Conservation (phyloP, 2,797 vertebrate species). For the Microchirus variegatus region DNA sequence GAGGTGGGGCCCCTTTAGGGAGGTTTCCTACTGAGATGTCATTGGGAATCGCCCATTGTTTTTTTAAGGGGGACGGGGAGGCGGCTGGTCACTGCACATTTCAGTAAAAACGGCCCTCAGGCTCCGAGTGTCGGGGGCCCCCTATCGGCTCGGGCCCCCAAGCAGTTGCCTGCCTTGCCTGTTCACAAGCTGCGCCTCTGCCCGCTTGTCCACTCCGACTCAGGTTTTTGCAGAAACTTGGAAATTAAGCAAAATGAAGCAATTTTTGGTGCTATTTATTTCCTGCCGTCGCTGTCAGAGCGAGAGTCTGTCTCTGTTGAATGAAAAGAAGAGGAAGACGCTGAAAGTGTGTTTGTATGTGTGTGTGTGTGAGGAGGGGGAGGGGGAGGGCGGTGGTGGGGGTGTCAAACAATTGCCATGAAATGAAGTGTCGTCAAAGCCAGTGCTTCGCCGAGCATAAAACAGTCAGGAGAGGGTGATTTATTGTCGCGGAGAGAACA, state of each 20-base stretch:
- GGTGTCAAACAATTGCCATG: slow-evolving; percentile 65
- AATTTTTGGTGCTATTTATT: slow-evolving; percentile 32
- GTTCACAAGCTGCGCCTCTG: too few relatives aligned
- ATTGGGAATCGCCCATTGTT: too few relatives aligned
- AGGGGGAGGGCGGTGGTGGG: not conserved
- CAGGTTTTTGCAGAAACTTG: slow-evolving; percentile 27
- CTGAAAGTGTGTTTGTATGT: not conserved
- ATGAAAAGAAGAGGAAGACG: slow-evolving; percentile 39
- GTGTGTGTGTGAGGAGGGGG: too few relatives aligned
- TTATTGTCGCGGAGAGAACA: slow-evolving; percentile 62
- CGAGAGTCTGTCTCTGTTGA: slow-evolving; percentile 48
- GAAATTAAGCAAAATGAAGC: slow-evolving; percentile 32
- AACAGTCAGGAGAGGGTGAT: slow-evolving; percentile 66
- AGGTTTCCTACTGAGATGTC: too few relatives aligned
- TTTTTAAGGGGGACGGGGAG: too few relatives aligned
- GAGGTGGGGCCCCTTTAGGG: too few relatives aligned
- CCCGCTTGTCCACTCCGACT: not conserved
- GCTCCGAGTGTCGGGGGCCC: too few relatives aligned
- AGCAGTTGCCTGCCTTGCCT: too few relatives aligned
- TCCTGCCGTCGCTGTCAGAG: slow-evolving; percentile 27
- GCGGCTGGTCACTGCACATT: too few relatives aligned
- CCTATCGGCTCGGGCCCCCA: too few relatives aligned
- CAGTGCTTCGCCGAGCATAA: slow-evolving; percentile 60
- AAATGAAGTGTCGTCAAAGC: slow-evolving; percentile 74
- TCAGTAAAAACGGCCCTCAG: too few relatives aligned